A percentile compares a stretch with the other conserved stretches of the same genome.
Evolutionary conservation across 2,797 vertebrate species (phyloP).

Genomic region (Tapirus indicus): DNA sequence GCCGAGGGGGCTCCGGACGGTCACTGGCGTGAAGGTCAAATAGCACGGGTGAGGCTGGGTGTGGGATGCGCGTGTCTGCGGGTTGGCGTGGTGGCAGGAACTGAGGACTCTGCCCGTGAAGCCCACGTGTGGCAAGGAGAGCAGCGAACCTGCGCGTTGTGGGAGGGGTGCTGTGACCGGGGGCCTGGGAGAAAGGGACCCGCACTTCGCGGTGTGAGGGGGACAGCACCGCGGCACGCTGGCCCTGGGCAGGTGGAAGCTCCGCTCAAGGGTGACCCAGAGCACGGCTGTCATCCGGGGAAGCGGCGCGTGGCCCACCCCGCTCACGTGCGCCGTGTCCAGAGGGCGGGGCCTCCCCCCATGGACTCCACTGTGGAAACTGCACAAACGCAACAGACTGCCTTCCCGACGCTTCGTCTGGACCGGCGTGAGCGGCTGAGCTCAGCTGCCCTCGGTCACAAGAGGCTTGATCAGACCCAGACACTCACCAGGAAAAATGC

Average conservation of each 20-base stretch:
- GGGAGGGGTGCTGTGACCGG: background rate
- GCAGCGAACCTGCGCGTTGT: fast-evolving
- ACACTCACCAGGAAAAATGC: conserved; percentile 64
- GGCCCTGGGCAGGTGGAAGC: too few species aligned
- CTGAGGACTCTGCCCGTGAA: background rate
- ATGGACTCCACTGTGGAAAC: fast-evolving
- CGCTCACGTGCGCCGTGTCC: background rate
- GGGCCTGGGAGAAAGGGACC: background rate
- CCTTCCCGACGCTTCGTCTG: background rate
- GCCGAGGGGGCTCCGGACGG: too few species aligned
- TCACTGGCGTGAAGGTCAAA: fast-evolving
- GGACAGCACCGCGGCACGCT: fast-evolving
- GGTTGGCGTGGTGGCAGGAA: fast-evolving
- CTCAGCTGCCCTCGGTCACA: background rate
- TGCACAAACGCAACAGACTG: background rate
- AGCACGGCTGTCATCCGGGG: fast-evolving
- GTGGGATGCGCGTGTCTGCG: fast-evolving
- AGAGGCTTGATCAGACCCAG: conserved; percentile 65
- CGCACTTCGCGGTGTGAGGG: fast-evolving
- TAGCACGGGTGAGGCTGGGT: fast-evolving
- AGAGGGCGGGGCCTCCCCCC: too few species aligned
- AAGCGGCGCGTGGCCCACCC: background rate
- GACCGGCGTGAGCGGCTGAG: background rate
- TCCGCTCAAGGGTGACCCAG: fast-evolving
- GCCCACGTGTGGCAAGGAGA: background rate